phyloP scores from a whole-genome alignment of 37 sponge, comb jelly and placozoan genomes.

The Spongia lamella region DNA sequence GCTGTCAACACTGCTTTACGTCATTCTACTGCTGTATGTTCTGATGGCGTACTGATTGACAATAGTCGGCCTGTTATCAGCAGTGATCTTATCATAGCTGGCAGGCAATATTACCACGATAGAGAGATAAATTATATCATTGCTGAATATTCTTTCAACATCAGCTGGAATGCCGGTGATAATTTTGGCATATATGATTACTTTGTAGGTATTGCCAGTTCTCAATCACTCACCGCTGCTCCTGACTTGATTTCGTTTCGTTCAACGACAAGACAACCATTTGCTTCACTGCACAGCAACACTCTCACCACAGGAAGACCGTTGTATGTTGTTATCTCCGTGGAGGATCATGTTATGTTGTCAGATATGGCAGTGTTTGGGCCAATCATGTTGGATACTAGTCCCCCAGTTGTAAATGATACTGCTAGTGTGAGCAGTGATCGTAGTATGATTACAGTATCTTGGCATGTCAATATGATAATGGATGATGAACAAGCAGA shows the following conservation, averaged over 20 bases:
- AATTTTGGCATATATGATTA: slow-evolving; percentile 57
- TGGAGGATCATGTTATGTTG: slow-evolving; percentile 40
- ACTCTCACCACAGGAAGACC: background rate
- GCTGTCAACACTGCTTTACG: slow-evolving; percentile 63
- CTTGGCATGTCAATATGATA: slow-evolving; percentile 41
- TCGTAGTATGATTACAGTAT: slow-evolving; percentile 27
- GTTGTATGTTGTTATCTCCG: slow-evolving; percentile 48
- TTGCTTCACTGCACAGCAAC: slow-evolving; percentile 14
- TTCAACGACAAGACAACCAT: slow-evolving; percentile 37
- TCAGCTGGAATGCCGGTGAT: slow-evolving; percentile 61
- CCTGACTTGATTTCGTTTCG: background rate
- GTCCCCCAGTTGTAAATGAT: slow-evolving; percentile 65
- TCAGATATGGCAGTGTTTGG: slow-evolving; percentile 29
- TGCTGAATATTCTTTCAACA: slow-evolving; percentile 41
- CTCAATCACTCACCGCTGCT: slow-evolving; percentile 6
- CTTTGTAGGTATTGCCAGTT: slow-evolving; percentile 35
- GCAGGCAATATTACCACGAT: slow-evolving; percentile 8
- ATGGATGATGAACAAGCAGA: slow-evolving; percentile 29
- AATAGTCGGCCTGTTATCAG: slow-evolving; percentile 37
- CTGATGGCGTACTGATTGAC: slow-evolving; percentile 80
- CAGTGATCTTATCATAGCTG: slow-evolving; percentile 40
- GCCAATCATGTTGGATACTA: slow-evolving; percentile 68
- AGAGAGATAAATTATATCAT: slow-evolving; percentile 20
- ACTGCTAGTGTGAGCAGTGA: slow-evolving; percentile 8
- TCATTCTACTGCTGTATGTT: slow-evolving; percentile 65